phyloP scores from a whole-genome alignment of 2,888 invertebrate genomes.

The Acholoe squamosa region DNA sequence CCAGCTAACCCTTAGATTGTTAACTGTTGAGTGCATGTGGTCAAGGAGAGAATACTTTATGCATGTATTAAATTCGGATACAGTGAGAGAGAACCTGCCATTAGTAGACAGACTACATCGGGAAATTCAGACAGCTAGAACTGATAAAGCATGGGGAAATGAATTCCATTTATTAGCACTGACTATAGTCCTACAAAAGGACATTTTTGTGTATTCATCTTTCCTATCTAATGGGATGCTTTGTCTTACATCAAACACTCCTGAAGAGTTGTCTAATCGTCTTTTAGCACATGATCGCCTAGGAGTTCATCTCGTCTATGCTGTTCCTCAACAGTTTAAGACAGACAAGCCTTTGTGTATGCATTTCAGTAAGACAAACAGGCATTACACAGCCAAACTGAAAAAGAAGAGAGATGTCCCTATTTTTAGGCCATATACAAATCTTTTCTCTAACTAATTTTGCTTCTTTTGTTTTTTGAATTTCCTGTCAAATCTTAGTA shows the following conservation, averaged over 20 bases:
- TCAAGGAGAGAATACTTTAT: neutral
- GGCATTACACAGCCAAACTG: neutral
- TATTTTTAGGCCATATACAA: neutral
- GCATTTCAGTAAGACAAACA: neutral
- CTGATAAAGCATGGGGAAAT: constrained; percentile 20
- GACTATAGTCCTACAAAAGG: neutral
- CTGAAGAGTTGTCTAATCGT: neutral
- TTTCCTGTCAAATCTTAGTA: neutral
- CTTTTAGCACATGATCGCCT: neutral
- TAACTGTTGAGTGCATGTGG: constrained; percentile 3
- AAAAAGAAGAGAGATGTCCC: neutral
- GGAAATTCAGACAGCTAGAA: neutral
- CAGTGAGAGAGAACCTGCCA: neutral
- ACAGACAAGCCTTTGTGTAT: neutral
- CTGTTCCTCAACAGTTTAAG: neutral
- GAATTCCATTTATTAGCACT: neutral
- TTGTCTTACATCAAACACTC: neutral
- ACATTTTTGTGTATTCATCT: constrained; percentile 8
- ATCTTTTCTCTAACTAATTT: neutral
- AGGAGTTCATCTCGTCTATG: neutral
- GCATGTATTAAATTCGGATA: neutral
- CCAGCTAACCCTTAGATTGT: neutral
- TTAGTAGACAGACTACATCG: neutral
- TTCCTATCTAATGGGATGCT: neutral
- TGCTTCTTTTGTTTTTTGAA: no score